These are phyloP conservation scores for Apogon hyalosoma DNA, from an alignment of 2,797 vertebrate species.

Conservation along the genomic window DNA sequence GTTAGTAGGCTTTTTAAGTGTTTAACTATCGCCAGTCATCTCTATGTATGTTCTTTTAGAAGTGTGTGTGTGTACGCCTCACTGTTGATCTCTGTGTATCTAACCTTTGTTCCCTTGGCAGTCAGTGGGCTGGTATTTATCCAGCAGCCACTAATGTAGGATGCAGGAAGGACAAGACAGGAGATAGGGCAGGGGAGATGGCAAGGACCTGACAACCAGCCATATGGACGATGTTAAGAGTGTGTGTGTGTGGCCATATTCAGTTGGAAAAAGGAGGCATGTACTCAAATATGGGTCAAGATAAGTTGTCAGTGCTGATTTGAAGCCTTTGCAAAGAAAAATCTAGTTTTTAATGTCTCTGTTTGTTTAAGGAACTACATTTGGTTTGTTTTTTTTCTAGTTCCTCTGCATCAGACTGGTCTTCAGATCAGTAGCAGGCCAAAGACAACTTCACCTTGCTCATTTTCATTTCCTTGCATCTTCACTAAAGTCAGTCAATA, in stretches of 20 bases:
- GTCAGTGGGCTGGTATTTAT: conserved; percentile 93
- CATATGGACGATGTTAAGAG: conserved; percentile 60
- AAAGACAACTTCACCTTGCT: conserved; percentile 6
- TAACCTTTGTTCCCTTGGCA: conserved; percentile 92
- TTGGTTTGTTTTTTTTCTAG: not conserved
- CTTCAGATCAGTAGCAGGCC: not conserved
- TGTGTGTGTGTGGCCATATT: not conserved
- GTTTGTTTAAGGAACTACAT: not conserved
- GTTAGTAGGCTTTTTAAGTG: conserved; percentile 69
- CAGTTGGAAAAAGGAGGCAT: not conserved
- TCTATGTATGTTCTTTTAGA: conserved; percentile 30
- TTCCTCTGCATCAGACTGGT: not conserved
- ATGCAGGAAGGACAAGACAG: conserved; percentile 74
- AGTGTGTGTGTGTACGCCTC: conserved; percentile 65
- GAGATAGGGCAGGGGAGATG: conserved; percentile 57
- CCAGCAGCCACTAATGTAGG: conserved; percentile 92
- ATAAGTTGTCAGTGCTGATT: too few relatives aligned
- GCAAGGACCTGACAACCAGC: conserved; percentile 49
- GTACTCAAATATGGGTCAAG: too few relatives aligned
- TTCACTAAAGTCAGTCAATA: conserved; percentile 1
- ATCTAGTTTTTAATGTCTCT: not conserved
- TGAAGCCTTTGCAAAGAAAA: too few relatives aligned
- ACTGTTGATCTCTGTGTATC: conserved; percentile 91
- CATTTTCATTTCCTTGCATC: conserved; percentile 1
- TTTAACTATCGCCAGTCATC: conserved; percentile 68